Evolutionary conservation across 2,113 vertebrate genomes (phyloP).

Genomic region (Ictalurus punctatus): DNA sequence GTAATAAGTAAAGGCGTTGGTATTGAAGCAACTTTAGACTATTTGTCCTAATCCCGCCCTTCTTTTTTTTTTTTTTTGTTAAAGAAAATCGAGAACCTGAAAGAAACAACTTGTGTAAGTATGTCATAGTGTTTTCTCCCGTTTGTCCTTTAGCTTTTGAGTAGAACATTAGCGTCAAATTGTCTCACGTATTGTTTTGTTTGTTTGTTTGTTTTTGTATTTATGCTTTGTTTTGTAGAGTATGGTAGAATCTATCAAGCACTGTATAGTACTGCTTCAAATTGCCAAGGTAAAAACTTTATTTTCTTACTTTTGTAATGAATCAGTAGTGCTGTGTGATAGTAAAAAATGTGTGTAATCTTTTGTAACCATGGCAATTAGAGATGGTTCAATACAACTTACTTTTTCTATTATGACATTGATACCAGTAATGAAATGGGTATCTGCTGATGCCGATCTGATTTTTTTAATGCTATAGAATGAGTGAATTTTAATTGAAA

Average conservation of each 20-base stretch:
- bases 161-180: neutral
- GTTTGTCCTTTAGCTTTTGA: neutral
- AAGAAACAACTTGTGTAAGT: constrained; percentile 98
- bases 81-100: constrained; percentile 95
- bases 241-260: constrained; percentile 99
- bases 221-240: constrained; percentile 75
- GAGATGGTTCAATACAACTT: neutral
- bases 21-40: constrained; percentile 12
- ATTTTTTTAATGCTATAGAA: neutral
- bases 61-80: constrained; percentile 55
- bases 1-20: neutral
- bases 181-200: constrained; percentile 11
- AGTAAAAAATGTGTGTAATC: neutral
- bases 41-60: constrained; percentile 11
- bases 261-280: constrained; percentile 99
- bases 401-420: neutral
- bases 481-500: neutral
- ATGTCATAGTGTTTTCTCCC: constrained; percentile 1
- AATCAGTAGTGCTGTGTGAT: neutral
- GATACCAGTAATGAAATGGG: neutral
- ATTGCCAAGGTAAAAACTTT: constrained; percentile 93
- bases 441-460: neutral
- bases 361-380: neutral
- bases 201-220: constrained; percentile 24
- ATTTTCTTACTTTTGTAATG: constrained; percentile 16